Base-by-base conservation (phyloP, 2,113 vertebrate genomes). In the Brienomyrus brachyistius region DNA sequence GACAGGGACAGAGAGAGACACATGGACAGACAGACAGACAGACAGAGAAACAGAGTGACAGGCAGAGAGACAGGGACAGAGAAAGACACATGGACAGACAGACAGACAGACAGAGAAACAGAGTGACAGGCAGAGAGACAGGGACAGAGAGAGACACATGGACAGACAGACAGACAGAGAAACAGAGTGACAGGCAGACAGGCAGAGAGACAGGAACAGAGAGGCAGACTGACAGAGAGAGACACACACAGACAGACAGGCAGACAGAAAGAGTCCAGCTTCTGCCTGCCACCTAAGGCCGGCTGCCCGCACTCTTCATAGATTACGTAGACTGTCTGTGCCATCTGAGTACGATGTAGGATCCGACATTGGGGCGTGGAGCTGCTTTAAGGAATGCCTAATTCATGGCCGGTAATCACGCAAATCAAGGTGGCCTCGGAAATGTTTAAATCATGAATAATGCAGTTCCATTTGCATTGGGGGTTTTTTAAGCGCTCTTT, bases 401-500 rank as follows among this genome's bases (percentile, higher is more conserved):
- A 99, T 99, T 99, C 98, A 99, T 99, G 98, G 98, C 94, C 95
- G 98, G 98, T 99, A 99, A 99, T 99, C 99, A 99, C 98, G 97
- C 95, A 97, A 98, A 99, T 99, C 98, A 99, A 99, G 98, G 98
- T 99, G 98, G 98, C 98, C 98, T 98, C 97, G 96, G 96, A 99
- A 98, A 98, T 99, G 97, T 99, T 99, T 98, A 99, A 99, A 99
- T 99, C 96, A 99, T 99, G 98, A 99, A 99, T 99, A 99, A 99
- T 99, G 98, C 97, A 99, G 96, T 96, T 97, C 98, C 95, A 99
- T 99, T 99, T 99, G 98, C 98, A 99, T 99, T 98, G 98, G 98
- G 3, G 97, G 99, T 98, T 98, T 99, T 99, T 99, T 99, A 98
- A 99, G 97, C 99, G 98, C 98, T 98, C 97, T 99, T 99, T 99